Percentiles rank a stretch among this genome's conserved stretches.
These are phyloP conservation scores for Lepus europaeus DNA, from an alignment of 2,113 vertebrate genomes.

Conservation along the genomic window DNA sequence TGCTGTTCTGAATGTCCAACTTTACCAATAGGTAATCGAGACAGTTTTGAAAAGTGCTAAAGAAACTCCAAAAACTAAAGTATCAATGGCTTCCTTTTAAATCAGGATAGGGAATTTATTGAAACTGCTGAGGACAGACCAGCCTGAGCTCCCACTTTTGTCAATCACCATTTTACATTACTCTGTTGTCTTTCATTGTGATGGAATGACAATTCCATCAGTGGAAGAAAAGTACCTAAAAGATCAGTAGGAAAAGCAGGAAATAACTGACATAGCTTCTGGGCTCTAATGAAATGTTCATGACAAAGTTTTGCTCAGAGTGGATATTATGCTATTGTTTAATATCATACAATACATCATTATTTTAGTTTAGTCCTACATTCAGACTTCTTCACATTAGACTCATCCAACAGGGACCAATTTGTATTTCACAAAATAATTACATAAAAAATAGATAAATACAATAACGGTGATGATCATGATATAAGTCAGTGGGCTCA, in stretches of 20 bases:
- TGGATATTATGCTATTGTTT: background rate
- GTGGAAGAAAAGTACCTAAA: conserved; percentile 27
- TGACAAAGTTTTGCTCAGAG: background rate
- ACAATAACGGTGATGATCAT: background rate
- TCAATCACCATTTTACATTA: background rate
- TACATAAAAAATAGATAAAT: background rate
- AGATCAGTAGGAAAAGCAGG: conserved; percentile 1
- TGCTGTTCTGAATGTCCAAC: background rate
- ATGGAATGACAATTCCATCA: conserved; percentile 43
- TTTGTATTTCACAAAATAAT: conserved; percentile 19
- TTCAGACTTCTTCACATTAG: background rate
- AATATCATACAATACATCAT: background rate
- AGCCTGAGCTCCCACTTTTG: background rate
- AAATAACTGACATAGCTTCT: background rate
- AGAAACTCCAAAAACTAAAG: background rate
- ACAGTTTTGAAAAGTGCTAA: conserved; percentile 36
- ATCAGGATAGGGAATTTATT: background rate
- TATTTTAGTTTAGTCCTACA: background rate
- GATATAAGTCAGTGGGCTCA: background rate
- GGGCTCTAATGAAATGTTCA: background rate
- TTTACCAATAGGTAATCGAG: background rate
- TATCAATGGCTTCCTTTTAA: background rate
- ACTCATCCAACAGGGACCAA: background rate
- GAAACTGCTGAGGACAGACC: background rate
- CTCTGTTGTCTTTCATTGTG: conserved; percentile 40